A percentile compares a stretch with the other conserved stretches of the same genome.
phyloP scores from a whole-genome alignment of 2,797 vertebrate genomes.

The Hafferia zeledoni region DNA sequence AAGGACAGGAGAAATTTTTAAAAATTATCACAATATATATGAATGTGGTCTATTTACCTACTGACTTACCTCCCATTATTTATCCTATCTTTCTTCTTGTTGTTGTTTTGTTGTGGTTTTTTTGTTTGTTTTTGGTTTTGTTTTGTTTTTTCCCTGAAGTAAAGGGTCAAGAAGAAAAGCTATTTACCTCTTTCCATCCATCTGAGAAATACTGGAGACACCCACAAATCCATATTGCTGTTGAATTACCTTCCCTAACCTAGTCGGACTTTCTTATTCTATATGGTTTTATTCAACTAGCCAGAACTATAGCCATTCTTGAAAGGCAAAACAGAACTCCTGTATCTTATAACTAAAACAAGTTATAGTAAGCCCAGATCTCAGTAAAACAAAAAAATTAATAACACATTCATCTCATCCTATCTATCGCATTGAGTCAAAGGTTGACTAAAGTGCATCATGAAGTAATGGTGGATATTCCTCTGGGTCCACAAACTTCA shows the following conservation, averaged over 20 bases:
- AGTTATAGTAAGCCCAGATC: background rate
- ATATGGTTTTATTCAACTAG: background rate
- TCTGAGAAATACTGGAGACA: background rate
- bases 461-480: background rate
- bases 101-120: background rate
- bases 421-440: background rate
- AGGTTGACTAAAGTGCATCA: background rate
- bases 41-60: background rate
- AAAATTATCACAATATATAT: background rate
- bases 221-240: background rate
- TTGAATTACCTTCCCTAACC: background rate
- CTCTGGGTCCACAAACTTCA: background rate
- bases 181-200: background rate
- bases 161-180: background rate
- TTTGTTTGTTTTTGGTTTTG: too few species aligned
- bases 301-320: background rate
- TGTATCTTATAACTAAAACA: background rate
- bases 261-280: background rate
- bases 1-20: background rate
- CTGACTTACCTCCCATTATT: background rate
- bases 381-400: background rate
- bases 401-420: background rate
- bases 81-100: background rate
- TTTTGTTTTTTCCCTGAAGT: background rate
- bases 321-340: background rate